phyloP scores from a whole-genome alignment of 2,888 invertebrate species.

The Andrena trimmerana region DNA sequence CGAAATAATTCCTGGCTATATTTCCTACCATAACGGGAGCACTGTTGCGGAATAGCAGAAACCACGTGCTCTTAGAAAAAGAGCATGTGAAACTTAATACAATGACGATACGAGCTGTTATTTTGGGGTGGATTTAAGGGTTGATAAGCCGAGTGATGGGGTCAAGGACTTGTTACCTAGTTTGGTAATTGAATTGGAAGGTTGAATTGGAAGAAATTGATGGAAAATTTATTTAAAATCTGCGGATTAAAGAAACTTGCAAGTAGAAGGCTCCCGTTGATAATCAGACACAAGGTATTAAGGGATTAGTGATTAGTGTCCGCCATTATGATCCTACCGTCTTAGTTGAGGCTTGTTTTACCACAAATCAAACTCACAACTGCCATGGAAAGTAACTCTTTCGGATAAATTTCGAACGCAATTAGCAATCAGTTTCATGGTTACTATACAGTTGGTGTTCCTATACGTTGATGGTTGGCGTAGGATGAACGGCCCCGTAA shows the following conservation, averaged over 20 bases:
- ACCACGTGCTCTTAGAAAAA: conserved; percentile 2
- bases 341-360: too few relatives aligned
- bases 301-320: too few relatives aligned
- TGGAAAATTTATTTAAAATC: too few relatives aligned
- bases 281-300: too few relatives aligned
- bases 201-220: neutral
- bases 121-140: neutral
- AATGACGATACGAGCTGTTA: neutral
- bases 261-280: too few relatives aligned
- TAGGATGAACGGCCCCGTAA: conserved; percentile 20
- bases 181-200: too few relatives aligned
- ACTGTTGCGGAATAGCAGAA: conserved; percentile 9
- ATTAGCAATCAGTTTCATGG: conserved; percentile 27
- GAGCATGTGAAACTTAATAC: neutral
- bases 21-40: conserved; percentile 22
- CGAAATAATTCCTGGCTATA: conserved; percentile 40
- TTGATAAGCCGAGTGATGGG: neutral
- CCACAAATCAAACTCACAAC: neutral
- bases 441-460: conserved; percentile 1
- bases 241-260: too few relatives aligned
- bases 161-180: neutral
- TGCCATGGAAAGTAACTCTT: neutral
- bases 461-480: conserved; percentile 6
- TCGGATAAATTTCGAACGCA: neutral
- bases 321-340: too few relatives aligned